Base-by-base conservation (phyloP, 92 coral and sea anemone genomes). In the Phenganax stokvisi region DNA sequence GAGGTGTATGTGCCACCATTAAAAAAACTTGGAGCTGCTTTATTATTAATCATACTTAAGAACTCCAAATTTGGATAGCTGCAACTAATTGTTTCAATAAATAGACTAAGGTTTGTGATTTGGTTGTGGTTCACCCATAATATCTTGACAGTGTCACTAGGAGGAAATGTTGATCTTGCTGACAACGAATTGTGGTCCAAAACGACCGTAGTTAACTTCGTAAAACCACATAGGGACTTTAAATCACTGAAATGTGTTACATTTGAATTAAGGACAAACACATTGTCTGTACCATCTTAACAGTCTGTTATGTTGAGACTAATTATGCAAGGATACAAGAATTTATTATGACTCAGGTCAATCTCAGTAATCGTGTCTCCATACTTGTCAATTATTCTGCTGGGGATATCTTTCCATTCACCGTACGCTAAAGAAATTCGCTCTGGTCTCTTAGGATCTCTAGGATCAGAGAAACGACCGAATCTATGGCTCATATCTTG, bases 1-100 rank as follows among this genome's bases (percentile, higher is more conserved):
- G 92, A 93, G 9, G 84, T 80, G 62, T 85, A 92, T 6, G 98
- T 85, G 9, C 98, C 98, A 6, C 98, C 98, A 79, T 94, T 94
- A 64, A 94, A 94, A 72, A 92, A 94, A 64, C 98, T 94, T 51
- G 98, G 98, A 0, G 98, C 98, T 52, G 98, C 97, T 65, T 87
- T 81, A 57, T 94, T 94, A 78, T 94, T 86, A 90, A 94, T 94
- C 97, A 92, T 94, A 57, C 98, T 94, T 17, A 92, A 83, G 79
- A 88, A 94, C 67, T 89, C 92, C 71, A 94, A 83, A 82, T 91
- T 90, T 55, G 98, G 98, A 66, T 88, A 94, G 76, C 93, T 84
- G 70, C 84, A 89, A 15, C 92, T 89, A 10, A 92, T 91, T 51
- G 91, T 92, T 84, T 90, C 98, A 12, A 94, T 82, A 85, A 94